phyloP scores from a whole-genome alignment of 2,797 vertebrate species.

The Parambassis ranga region DNA sequence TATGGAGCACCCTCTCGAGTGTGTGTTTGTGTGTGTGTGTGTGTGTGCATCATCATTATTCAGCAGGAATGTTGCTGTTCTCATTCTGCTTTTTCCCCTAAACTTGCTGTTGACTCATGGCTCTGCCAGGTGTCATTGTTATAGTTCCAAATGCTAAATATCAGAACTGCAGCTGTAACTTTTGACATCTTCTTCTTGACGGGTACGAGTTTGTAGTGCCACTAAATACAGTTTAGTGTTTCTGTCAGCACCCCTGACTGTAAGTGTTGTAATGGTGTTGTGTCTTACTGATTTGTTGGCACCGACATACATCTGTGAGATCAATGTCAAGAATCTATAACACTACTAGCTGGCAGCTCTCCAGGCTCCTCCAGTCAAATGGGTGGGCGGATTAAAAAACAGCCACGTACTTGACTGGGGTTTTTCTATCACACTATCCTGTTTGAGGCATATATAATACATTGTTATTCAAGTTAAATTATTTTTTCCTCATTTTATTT shows the following conservation, averaged over 20 bases:
- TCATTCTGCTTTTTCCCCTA: background rate
- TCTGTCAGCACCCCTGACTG: background rate
- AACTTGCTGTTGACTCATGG: background rate
- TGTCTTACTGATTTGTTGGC: constrained; percentile 11
- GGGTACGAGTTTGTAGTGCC: no score
- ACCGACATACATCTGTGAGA: background rate
- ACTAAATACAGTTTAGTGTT: no score
- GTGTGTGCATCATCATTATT: constrained; percentile 5
- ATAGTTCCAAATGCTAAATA: background rate
- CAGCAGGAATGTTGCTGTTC: background rate
- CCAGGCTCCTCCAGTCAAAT: background rate
- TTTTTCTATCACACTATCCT: no score
- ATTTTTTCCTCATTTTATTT: no score
- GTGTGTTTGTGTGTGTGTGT: background rate
- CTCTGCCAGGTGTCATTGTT: background rate
- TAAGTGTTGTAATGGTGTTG: background rate
- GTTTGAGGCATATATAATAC: no score
- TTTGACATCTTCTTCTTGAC: background rate
- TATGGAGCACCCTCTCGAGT: constrained; percentile 19
- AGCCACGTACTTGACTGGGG: background rate
- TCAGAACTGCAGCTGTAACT: background rate
- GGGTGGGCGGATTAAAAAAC: background rate
- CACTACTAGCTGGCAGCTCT: constrained; percentile 15
- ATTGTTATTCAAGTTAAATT: no score
- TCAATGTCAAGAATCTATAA: constrained; percentile 23